Percentiles rank a stretch among this genome's conserved stretches.
phyloP scores from a whole-genome alignment of 2,888 invertebrate genomes.

The Athalia rosae region DNA sequence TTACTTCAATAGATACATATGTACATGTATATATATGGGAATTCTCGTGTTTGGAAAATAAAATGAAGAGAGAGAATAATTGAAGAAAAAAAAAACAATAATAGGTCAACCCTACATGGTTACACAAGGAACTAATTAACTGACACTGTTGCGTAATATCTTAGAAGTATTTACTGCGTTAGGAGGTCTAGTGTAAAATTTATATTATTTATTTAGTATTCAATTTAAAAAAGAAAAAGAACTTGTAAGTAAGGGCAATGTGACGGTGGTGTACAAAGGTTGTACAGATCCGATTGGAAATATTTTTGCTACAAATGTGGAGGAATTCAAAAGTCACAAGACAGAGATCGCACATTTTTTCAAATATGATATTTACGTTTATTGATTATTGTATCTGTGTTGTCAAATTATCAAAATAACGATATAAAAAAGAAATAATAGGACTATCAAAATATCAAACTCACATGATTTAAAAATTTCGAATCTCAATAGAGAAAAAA shows the following conservation, averaged over 20 bases:
- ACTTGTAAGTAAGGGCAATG: conserved; percentile 37
- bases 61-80: neutral
- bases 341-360: conserved; percentile 43
- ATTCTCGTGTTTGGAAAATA: conserved; percentile 23
- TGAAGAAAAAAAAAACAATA: conserved; percentile 3
- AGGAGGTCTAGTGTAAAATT: conserved; percentile 52
- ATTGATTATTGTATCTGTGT: conserved; percentile 37
- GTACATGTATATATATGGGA: neutral
- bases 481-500: conserved; percentile 14
- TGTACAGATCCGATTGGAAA: conserved; percentile 49
- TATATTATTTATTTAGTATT: conserved; percentile 57
- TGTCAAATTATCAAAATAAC: conserved; percentile 18
- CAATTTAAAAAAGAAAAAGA: conserved; percentile 49
- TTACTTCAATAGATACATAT: conserved; percentile 25
- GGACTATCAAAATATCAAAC: conserved; percentile 23
- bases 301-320: conserved; percentile 56
- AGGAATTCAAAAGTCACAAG: conserved; percentile 40
- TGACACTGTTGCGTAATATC: conserved; percentile 44
- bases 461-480: conserved; percentile 27
- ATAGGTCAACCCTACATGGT: conserved; percentile 24
- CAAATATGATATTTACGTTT: conserved; percentile 35
- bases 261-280: conserved; percentile 38
- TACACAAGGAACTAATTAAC: conserved; percentile 37
- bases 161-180: conserved; percentile 36
- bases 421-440: conserved; percentile 4